phyloP scores from a whole-genome alignment of 2,113 vertebrate genomes.

The Candoia aspera region DNA sequence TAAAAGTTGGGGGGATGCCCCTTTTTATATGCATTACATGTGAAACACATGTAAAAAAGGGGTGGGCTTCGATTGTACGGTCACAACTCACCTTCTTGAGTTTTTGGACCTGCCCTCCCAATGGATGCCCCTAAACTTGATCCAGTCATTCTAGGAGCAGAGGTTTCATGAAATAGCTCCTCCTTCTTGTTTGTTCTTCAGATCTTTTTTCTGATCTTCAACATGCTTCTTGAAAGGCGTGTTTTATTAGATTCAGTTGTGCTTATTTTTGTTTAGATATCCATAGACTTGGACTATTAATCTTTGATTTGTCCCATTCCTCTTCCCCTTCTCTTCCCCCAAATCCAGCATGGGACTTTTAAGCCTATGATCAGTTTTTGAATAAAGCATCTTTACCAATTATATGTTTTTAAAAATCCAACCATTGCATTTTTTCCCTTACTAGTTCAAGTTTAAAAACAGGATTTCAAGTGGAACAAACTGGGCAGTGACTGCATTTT shows the following conservation, averaged over 20 bases:
- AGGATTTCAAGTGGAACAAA: not conserved
- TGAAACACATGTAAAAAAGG: not conserved
- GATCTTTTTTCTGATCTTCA: not conserved
- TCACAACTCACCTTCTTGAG: not conserved
- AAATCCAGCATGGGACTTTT: not conserved
- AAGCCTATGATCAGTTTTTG: not conserved
- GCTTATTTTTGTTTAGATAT: not conserved
- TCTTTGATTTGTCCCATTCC: not conserved
- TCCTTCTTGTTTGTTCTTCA: not conserved
- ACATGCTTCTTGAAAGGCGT: not conserved
- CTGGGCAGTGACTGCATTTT: not conserved
- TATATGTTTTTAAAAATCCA: not conserved
- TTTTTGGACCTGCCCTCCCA: not conserved
- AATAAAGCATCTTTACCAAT: not conserved
- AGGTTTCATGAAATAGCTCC: not conserved
- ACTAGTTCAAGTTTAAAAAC: not conserved
- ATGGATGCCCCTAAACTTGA: not conserved
- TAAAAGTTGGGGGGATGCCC: not conserved
- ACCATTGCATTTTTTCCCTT: not conserved
- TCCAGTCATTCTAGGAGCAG: not conserved
- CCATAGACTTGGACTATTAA: not conserved
- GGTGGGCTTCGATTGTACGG: not conserved
- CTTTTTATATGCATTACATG: not conserved
- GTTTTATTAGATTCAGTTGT: not conserved
- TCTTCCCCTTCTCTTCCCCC: not conserved